phyloP scores from a whole-genome alignment of 2,888 invertebrate genomes.

The Lithosia quadra region DNA sequence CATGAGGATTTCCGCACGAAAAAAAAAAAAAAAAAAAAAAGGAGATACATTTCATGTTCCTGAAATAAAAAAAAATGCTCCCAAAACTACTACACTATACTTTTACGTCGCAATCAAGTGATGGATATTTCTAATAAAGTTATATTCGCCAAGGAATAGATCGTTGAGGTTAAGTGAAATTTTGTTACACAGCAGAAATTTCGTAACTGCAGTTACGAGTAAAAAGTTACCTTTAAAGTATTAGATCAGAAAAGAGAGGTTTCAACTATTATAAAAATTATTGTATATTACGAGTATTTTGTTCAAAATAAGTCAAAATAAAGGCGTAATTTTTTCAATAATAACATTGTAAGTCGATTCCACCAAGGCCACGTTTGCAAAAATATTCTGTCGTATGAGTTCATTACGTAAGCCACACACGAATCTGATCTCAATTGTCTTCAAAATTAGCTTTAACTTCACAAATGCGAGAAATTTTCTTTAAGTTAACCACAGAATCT shows the following conservation, averaged over 20 bases:
- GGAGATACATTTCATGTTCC: background rate
- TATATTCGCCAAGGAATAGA: background rate
- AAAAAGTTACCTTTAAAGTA: background rate
- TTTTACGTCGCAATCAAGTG: background rate
- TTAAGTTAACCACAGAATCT: background rate
- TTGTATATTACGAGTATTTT: background rate
- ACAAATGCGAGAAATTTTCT: background rate
- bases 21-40: too few species aligned
- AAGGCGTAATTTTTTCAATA: too few species aligned
- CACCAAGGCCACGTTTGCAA: background rate
- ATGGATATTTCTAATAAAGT: slow-evolving; percentile 1
- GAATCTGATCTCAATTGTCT: background rate
- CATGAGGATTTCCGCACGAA: too few species aligned
- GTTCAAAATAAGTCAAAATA: background rate
- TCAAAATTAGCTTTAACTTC: background rate
- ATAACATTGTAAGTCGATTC: too few species aligned
- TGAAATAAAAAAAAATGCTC: background rate
- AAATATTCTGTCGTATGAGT: background rate
- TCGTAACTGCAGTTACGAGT: background rate
- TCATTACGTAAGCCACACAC: background rate
- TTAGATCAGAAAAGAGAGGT: background rate
- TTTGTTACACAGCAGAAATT: background rate
- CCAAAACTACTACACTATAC: background rate
- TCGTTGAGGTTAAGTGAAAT: background rate
- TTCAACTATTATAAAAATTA: background rate